Percentiles rank a stretch among this genome's conserved stretches.
phyloP scores from a whole-genome alignment of 2,797 vertebrate species.

The Simalia tracyae region DNA sequence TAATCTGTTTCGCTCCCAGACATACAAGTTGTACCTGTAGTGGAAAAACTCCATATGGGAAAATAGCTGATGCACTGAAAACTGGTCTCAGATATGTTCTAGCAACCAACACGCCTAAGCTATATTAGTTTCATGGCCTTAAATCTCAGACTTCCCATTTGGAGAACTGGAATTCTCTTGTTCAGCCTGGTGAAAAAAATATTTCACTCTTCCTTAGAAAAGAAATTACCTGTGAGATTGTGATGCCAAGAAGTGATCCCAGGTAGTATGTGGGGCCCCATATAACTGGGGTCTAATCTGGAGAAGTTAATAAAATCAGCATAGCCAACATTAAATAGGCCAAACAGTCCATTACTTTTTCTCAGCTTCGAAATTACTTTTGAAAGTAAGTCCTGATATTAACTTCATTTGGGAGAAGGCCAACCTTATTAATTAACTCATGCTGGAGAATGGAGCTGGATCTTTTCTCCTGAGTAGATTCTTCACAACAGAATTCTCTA shows the following conservation, averaged over 20 bases:
- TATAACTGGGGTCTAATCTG: background rate
- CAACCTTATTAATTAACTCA: background rate
- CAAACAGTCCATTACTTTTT: background rate
- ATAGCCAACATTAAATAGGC: background rate
- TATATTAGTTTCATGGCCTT: background rate
- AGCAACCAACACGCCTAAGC: background rate
- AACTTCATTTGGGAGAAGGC: background rate
- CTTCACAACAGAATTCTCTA: background rate
- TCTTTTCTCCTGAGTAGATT: background rate
- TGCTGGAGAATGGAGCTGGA: background rate
- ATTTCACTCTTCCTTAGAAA: background rate
- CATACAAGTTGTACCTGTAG: too few species aligned
- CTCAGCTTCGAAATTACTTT: background rate
- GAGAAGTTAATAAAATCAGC: background rate
- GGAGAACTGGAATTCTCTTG: background rate
- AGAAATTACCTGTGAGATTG: background rate
- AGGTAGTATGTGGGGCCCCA: too few species aligned
- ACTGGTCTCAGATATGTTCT: background rate
- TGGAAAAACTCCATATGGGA: too few species aligned
- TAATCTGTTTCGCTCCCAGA: background rate
- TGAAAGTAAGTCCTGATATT: background rate
- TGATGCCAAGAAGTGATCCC: background rate
- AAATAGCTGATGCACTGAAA: background rate
- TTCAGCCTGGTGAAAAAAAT: background rate
- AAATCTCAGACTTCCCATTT: background rate